Evolutionary conservation across 1,140 invertebrate genomes (phyloP).

Genomic region (Drosophila bifasciata): DNA sequence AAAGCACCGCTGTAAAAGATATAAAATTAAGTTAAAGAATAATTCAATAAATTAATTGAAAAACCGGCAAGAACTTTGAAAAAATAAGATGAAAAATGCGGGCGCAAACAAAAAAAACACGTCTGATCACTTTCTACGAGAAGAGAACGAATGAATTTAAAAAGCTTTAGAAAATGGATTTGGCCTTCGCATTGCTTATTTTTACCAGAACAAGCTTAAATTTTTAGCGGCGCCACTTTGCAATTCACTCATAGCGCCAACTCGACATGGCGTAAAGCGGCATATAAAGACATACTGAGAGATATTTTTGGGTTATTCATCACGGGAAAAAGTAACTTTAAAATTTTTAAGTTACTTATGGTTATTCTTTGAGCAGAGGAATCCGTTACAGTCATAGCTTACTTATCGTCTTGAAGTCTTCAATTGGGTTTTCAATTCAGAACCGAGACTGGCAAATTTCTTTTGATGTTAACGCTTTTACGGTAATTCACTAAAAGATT

Average conservation of each 20-base stretch:
- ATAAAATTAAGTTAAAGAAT: too few relatives aligned
- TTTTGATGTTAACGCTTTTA: slow-evolving; percentile 85
- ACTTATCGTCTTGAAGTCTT: slow-evolving; percentile 84
- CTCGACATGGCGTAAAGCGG: slow-evolving; percentile 85
- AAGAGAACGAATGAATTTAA: too few relatives aligned
- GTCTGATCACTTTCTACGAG: too few relatives aligned
- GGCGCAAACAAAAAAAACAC: too few relatives aligned
- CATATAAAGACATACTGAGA: slow-evolving; percentile 88
- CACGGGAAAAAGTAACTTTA: slow-evolving; percentile 87
- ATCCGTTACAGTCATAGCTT: slow-evolving; percentile 23
- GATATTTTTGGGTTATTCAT: slow-evolving; percentile 86
- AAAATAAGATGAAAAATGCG: too few relatives aligned
- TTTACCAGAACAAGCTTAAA: neutral
- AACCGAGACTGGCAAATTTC: slow-evolving; percentile 86
- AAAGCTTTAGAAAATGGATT: too few relatives aligned
- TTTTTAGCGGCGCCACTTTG: slow-evolving; percentile 63
- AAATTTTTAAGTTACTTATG: slow-evolving; percentile 37
- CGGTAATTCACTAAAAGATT: slow-evolving; percentile 88
- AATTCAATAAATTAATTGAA: too few relatives aligned
- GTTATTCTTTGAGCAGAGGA: neutral
- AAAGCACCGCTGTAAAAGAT: too few relatives aligned
- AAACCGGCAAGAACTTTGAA: too few relatives aligned
- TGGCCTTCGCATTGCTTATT: too few relatives aligned
- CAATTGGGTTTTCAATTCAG: slow-evolving; percentile 89
- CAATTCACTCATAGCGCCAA: slow-evolving; percentile 76